Base-by-base conservation (phyloP, 2,888 invertebrate genomes). In the Agrotis clavis region DNA sequence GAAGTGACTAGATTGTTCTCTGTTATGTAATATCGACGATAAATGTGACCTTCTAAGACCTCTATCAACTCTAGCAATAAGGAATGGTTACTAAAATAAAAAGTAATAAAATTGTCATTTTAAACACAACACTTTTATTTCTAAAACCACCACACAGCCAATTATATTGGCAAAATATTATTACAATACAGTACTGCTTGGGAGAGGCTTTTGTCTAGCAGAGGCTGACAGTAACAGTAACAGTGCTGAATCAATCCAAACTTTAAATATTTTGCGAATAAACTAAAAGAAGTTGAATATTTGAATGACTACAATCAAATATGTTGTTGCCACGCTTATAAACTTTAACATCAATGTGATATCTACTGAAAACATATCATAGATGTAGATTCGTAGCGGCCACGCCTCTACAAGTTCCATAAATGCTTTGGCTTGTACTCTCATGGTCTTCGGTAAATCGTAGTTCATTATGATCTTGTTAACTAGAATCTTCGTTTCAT, bases 381-480 rank as follows among this genome's bases (percentile, higher is more conserved):
- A 94, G 5, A 92, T 86, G 48, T 83, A 88, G 11, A 93, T 86
- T 0, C 85, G 81, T 25, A 93, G 79, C 2, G 93, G 90, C 92
- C 92, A 94, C 0, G 92, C 90, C 54, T 93, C 91, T 21, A 92
- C 88, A 9, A 94, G 72, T 61, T 92, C 90, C 88, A 93, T 91
- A 60, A 95, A 94, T 1, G 91, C 91, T 81, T 94, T 94, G 3
- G 93, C 92, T 83, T 94, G 92, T 13, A 89, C 81, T 59, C 94
- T 84, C 87, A 92, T 91, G 2, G 80, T 83, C 69, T 87, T 89
- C 2, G 93, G 92, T 9, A 93, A 83, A 25, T 90, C 88, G 64
- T 94, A 94, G 79, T 93, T 90, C 91, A 93, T 94, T 51, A 94
- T 90, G 4, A 94, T 77, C 72, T 94, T 91, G 69, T 93, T 93